Base-by-base conservation (phyloP, 2,797 vertebrate genomes). In the Sebastes cheni region DNA sequence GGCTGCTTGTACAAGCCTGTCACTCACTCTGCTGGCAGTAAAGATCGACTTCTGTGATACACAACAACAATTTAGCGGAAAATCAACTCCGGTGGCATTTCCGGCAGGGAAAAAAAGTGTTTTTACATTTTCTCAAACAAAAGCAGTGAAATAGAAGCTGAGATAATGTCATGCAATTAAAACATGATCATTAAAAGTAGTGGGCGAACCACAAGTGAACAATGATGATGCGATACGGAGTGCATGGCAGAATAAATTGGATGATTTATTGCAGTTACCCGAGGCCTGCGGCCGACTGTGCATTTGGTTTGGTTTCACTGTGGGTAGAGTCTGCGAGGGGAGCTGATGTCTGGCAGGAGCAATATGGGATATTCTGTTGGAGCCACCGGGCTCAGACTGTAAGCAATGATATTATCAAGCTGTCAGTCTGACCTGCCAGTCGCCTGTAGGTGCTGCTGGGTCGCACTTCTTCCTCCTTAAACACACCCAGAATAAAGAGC, bases 11-110 rank as follows among this genome's bases (percentile, higher is more conserved):
- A 56, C 67, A 55, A 62, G 59, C 61, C 78, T 79, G 89, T 85
- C 90, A 76, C 58, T 88, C 81, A 84, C 65, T 82, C 18, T 5
- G 27, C 64, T 61, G 67, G 18, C 67, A 65, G 61, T 67, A 29
- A 7, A 86, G 90, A 93, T 93, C 14, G 72, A 81, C 74, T 79
- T 46, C 50, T 13, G 36, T 42, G 83, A 91, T 90, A 87, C 58
- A 59, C 36, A 60, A 52, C 65, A 68, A 59, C 54, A 78, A 25
- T 78, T 84, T 50, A 13, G 60, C 0, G 1, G 36, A 6, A 75
- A 82, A 88, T 87, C 52, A 87, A 36, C 73, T 55, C 64, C 25
- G 16, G 56, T 87, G 87, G 56, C 82, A 88, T 90, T 90, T 70
- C 85, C 14, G 25, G 50, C 46, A 42, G 14, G 22, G 16, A 16